Base-by-base conservation (phyloP, 2,797 vertebrate genomes). In the Gymnopithys bicolor region DNA sequence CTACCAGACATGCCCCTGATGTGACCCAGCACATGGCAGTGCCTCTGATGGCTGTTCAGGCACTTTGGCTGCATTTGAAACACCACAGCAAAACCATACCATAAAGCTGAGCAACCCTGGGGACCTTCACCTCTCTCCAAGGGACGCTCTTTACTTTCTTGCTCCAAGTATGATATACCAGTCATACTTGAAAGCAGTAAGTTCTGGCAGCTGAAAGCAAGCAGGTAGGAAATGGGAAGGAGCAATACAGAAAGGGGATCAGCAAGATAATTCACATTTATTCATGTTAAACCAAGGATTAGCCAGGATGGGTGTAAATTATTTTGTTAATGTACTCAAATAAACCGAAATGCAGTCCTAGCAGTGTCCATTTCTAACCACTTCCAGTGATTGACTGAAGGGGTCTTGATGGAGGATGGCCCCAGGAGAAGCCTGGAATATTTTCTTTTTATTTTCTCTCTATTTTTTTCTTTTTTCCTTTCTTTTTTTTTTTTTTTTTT, bases 121-220 rank as follows among this genome's bases (percentile, higher is more conserved):
- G 6, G 2, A 43, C 2, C 5, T 9, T 53, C 37, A 27, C 2
- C 5, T 5, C 0, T 5, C n/a, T 84, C 13, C 33, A 77, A 55
- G 25, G 28, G 45, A 55, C 74, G 32, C 1, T n/a, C 59, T 63
- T 51, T 23, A 4, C 9, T n/a, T 33, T 67, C 39, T 87, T 76
- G 18, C 15, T 43, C 49, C 22, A 62, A 4, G 8, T 69, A 16
- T 27, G 19, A 43, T 6, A 28, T 8, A 24, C 4, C 35, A 55
- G 23, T 28, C 32, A 15, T 28, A 33, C 13, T 35, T 69, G 48
- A 27, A 56, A 66, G n/a, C 22, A 48, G 4, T 9, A 14, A 46
- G 21, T 43, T 73, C 75, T 70, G 53, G 22, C 45, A 94, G 35
- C 21, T 6, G 2, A 67, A 87, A 84, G 32, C 6, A 55, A 64